Base-by-base conservation (phyloP, 2,113 vertebrate genomes). In the Stomatorhinus ivindoensis region DNA sequence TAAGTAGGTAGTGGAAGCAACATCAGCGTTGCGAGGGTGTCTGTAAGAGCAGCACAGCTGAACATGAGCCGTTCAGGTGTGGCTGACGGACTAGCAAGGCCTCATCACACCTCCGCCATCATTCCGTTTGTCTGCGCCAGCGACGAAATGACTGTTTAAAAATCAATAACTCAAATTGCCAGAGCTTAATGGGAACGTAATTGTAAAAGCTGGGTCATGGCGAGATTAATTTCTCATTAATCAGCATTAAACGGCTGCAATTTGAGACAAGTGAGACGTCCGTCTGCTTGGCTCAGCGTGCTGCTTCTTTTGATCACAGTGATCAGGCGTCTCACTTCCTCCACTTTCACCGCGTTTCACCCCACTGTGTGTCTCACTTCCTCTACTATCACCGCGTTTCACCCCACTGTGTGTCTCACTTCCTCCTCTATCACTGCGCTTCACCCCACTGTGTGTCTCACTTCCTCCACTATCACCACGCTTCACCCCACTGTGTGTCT, bases 201-300 rank as follows among this genome's bases (percentile, higher is more conserved):
- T 89, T 89, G 35, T 53, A 46, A 83, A 50, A 76, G 31, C 76
- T 83, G 88, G 50, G 53, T 44, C 10, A 35, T 19, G 82, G 51
- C 0, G 24, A 86, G 65, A 89, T 89, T 69, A 31, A 89, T 89
- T 89, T 89, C 58, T 85, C 82, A 65, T 89, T 89, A 84, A 86
- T 50, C 89, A 69, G 53, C 55, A 86, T 89, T 86, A 86, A 61
- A 84, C 39, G 11, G 76, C 46, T 48, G n/a, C 39, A 86, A 47
- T 55, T 9, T 55, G 19, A 27, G 31, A 51, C 15, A 84, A 65
- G 83, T n/a, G 35, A 42, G 58, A 73, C 3, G 0, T 69, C 83
- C 1, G n/a, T 48, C 17, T 50, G 58, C 46, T 87, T n/a, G 17
- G 44, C 42, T 86, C 9, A 24, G 89, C 7, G 27, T 46, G 46